Base-by-base conservation (phyloP, 2,113 vertebrate genomes). In the Nycticorax nycticorax region DNA sequence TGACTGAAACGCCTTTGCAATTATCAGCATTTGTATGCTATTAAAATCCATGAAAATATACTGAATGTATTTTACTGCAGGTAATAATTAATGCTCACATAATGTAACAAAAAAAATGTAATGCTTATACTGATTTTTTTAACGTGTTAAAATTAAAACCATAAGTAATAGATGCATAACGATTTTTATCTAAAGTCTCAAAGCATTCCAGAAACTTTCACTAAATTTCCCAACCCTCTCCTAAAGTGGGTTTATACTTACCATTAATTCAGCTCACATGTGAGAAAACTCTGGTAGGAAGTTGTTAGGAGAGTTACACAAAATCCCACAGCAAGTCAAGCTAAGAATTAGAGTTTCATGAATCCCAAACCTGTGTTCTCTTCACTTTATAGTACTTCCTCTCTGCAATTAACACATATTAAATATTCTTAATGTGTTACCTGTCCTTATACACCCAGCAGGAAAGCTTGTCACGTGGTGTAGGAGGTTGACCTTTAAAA, bases 391-490 rank as follows among this genome's bases (percentile, higher is more conserved):
- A 94, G 52, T 21, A n/a, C 14, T 30, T 68, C 17, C 56, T 85
- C 85, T 80, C 66, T 81, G 56, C 77, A 92, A 30, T 79, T 19
- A 85, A 79, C 41, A 82, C 33, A 37, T 35, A 80, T 72, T 14
- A 66, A 91, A 62, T 43, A 32, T 59, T 64, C 87, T 62, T 50
- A 33, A 72, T 9, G n/a, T 10, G 84, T 97, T 96, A 99, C 99
- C 98, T 98, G 98, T 98, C 98, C 80, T 99, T 98, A 91, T 99
- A 98, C 71, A 99, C 98, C 99, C 99, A 99, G 98, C 99, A 99
- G 94, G 99, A 99, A 81, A 99, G 98, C 93, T 99, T 99, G 97
- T 99, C 99, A 95, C 99, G 98, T 75, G 99, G 99, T n/a, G 99
- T 99, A 21, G 99, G 99, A 80, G 98, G 98, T 9, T 98, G 98